Conservation (phyloP, 2,113 vertebrate genomes). For the Synodontis membranacea region DNA sequence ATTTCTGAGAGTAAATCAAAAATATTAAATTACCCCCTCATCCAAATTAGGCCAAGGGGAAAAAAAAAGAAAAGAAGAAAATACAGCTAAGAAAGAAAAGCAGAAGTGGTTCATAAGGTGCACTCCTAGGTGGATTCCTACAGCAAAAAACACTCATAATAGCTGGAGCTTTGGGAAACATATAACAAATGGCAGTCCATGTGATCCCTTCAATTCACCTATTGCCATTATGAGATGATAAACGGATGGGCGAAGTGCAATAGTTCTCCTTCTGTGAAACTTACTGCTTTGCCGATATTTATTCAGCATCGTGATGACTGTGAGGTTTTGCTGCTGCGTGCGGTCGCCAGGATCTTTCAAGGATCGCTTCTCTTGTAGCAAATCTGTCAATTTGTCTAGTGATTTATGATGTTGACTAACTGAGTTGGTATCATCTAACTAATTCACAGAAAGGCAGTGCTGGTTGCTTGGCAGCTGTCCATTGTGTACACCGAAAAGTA, state of each 20-base stretch:
- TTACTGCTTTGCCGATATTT: slow-evolving; percentile 71
- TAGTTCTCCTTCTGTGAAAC: slow-evolving; percentile 57
- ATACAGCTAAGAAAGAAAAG: slow-evolving; percentile 3
- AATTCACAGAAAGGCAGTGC: slow-evolving; percentile 58
- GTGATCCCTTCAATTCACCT: slow-evolving; percentile 31
- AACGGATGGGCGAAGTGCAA: slow-evolving; percentile 36
- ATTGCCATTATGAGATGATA: slow-evolving; percentile 48
- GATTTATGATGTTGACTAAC: slow-evolving; percentile 77
- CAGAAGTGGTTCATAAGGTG: slow-evolving; percentile 29
- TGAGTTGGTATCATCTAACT: slow-evolving; percentile 72
- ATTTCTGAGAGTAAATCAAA: slow-evolving; percentile 41
- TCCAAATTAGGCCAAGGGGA: slow-evolving; percentile 37
- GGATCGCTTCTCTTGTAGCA: slow-evolving; percentile 66
- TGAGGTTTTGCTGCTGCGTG: slow-evolving; percentile 56
- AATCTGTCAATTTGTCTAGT: slow-evolving; percentile 74
- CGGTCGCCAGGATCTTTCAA: slow-evolving; percentile 64
- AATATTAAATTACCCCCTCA: slow-evolving; percentile 40
- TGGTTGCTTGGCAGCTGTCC: slow-evolving; percentile 69
- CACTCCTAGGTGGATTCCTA: neutral
- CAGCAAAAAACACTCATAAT: slow-evolving; percentile 35
- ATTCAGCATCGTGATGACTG: slow-evolving; percentile 51
- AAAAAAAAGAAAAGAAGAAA: slow-evolving; percentile 32
- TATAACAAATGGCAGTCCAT: slow-evolving; percentile 26
- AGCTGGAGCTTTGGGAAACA: slow-evolving; percentile 13
- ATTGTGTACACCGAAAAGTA: slow-evolving; percentile 72